Percentiles rank a stretch among this genome's conserved stretches.
phyloP scores from a whole-genome alignment of 2,797 vertebrate species.

The Notolepis coatsorum region DNA sequence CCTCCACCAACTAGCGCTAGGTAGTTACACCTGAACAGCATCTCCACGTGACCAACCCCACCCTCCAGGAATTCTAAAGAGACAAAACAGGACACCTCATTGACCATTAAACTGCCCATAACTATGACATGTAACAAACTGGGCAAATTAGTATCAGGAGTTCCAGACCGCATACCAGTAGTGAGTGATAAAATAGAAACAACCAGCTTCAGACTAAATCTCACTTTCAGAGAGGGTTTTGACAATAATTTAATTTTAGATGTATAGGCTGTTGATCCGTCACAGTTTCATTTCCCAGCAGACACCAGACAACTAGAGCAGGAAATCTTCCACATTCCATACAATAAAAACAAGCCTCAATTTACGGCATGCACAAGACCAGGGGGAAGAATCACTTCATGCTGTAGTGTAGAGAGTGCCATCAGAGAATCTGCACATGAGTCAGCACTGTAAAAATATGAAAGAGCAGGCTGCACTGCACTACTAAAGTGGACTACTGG shows the following conservation, averaged over 20 bases:
- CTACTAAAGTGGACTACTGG: not conserved
- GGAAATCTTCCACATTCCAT: not conserved
- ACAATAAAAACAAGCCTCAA: not conserved
- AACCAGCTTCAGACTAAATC: not conserved
- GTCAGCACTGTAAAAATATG: not conserved
- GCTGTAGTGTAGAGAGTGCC: not conserved
- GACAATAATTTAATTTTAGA: not conserved
- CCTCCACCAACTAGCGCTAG: constrained; percentile 97
- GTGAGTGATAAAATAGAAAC: not conserved
- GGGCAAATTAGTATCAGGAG: not conserved
- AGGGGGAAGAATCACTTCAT: not conserved
- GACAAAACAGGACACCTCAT: constrained; percentile 19
- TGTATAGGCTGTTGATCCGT: constrained; percentile 13
- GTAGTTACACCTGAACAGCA: constrained; percentile 99
- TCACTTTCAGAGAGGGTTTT: not conserved
- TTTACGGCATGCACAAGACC: not conserved
- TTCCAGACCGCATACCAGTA: not conserved
- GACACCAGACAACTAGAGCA: constrained; percentile 14
- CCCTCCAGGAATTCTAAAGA: constrained; percentile 96
- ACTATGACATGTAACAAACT: not conserved
- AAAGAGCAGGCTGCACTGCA: not conserved
- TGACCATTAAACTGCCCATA: not conserved
- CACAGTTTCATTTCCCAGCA: not conserved
- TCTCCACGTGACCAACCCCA: constrained; percentile 96
- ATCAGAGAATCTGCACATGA: constrained; percentile 2